phyloP scores from a whole-genome alignment of 2,113 vertebrate species.

The Pseudorasbora parva region DNA sequence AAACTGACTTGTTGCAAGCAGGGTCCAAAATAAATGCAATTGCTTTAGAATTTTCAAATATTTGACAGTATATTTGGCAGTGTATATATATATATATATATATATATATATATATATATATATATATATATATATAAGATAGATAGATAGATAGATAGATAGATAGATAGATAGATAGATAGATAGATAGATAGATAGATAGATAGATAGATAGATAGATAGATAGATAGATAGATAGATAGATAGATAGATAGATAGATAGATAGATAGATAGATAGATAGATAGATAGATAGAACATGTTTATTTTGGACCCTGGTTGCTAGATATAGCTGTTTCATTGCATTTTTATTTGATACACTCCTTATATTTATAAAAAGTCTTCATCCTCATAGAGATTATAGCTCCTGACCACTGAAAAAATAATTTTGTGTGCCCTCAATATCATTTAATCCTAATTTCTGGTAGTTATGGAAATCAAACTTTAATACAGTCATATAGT shows the following conservation, averaged over 20 bases:
- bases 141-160: too few species aligned
- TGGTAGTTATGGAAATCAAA: background rate
- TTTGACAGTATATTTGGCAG: background rate
- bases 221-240: background rate
- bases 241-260: background rate
- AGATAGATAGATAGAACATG: background rate
- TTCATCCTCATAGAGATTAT: slow-evolving; percentile 18
- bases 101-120: too few species aligned
- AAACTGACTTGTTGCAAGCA: slow-evolving; percentile 2
- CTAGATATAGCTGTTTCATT: background rate
- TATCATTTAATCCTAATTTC: slow-evolving; percentile 4
- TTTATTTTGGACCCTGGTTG: background rate
- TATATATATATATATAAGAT: background rate
- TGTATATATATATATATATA: background rate
- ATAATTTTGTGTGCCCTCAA: background rate
- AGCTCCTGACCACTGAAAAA: slow-evolving; percentile 23
- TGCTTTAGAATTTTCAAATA: background rate
- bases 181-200: background rate
- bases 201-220: background rate
- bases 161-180: background rate
- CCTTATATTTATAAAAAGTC: background rate
- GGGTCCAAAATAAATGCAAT: background rate
- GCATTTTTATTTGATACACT: background rate
- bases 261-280: background rate
- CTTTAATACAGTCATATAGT: background rate